Evolutionary conservation across 2,888 invertebrate species (phyloP), one percentile per base, ranked within the genome.

Genomic region (Oscheius sp.): DNA sequence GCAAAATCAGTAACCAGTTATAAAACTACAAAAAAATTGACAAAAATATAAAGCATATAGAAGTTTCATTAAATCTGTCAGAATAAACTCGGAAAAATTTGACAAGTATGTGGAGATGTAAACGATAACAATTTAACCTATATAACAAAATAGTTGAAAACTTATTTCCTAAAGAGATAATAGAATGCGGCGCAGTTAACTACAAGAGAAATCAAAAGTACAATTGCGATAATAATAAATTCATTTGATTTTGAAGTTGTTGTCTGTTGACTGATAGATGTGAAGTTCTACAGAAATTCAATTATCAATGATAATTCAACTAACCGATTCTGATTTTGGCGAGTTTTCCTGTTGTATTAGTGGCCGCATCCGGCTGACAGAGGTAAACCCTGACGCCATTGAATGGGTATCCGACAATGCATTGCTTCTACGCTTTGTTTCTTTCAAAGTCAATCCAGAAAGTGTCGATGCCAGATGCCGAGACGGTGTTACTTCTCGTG

Each of bases 191-290:
- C n/a, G n/a, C n/a, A n/a, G n/a, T n/a, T n/a, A n/a, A n/a, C n/a
- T n/a, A n/a, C n/a, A n/a, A n/a, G n/a, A n/a, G n/a, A n/a, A n/a
- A n/a, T n/a, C n/a, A n/a, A n/a, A n/a, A n/a, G n/a, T n/a, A n/a
- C n/a, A n/a, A n/a, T n/a, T n/a, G n/a, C n/a, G n/a, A n/a, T n/a
- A n/a, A n/a, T n/a, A n/a, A n/a, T n/a, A 41, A n/a, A 47, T 45
- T 17, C 38, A 14, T 12, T 30, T 12, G 30, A 20, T 6, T 54
- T n/a, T 2, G 14, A 28, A 2, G 61, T 20, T 26, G 12, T 33
- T 4, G 44, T 17, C n/a, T 45, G 44, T 61, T 61, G 61, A 28
- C 61, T 61, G 28, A 61, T 47, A 2, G 61, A 61, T 14, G 61
- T 61, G 45, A 61, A 61, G 4, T 8, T 14, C 61, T 61, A 3